These are phyloP conservation scores for Protosalanx chinensis DNA, from an alignment of 2,797 vertebrate genomes.

Conservation along the genomic window DNA sequence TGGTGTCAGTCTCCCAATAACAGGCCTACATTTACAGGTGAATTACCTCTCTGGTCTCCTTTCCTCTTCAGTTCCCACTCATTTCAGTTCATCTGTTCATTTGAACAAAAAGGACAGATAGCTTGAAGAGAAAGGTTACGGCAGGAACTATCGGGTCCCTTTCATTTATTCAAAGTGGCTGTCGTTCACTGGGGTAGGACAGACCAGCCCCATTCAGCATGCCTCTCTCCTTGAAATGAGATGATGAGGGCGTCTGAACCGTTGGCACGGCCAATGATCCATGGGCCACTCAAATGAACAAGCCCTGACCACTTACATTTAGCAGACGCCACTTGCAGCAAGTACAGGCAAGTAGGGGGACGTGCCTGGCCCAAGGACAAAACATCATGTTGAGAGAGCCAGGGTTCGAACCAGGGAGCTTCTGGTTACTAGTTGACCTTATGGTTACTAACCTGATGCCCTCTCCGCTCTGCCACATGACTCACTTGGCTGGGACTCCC, in stretches of 20 bases:
- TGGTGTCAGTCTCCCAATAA: background rate
- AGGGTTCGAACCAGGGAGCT: too few relatives aligned
- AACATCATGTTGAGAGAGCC: too few relatives aligned
- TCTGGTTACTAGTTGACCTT: too few relatives aligned
- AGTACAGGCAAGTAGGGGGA: too few relatives aligned
- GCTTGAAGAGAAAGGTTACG: background rate
- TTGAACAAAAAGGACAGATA: background rate
- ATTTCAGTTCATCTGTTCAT: background rate
- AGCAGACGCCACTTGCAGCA: too few relatives aligned
- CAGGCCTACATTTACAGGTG: background rate
- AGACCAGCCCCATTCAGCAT: slow-evolving; percentile 22
- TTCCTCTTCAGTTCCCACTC: too few relatives aligned
- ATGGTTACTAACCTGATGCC: too few relatives aligned
- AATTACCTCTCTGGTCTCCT: too few relatives aligned
- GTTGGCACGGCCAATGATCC: slow-evolving; percentile 60
- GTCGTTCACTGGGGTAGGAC: background rate
- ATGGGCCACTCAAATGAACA: slow-evolving; percentile 57
- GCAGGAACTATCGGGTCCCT: background rate
- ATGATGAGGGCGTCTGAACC: slow-evolving; percentile 50
- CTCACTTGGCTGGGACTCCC: slow-evolving; percentile 34
- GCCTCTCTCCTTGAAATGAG: slow-evolving; percentile 32
- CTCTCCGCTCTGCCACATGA: too few relatives aligned
- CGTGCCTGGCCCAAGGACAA: too few relatives aligned
- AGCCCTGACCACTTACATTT: slow-evolving; percentile 43
- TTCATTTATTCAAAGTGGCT: background rate